Conservation (phyloP, 2,888 invertebrate genomes). For the Drosophila neutralis region DNA sequence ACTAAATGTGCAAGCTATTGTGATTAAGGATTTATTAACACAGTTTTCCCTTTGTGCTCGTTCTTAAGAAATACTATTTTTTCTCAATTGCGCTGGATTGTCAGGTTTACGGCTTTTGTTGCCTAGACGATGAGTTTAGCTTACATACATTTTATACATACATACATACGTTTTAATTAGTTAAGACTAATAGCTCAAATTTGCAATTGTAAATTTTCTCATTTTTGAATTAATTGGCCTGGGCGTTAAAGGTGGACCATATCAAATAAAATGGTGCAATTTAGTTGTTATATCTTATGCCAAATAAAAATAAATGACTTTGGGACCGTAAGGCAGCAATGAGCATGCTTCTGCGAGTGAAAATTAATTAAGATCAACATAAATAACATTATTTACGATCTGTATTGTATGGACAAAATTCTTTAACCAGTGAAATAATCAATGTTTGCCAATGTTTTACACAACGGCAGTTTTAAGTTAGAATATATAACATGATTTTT, state of each 20-base stretch:
- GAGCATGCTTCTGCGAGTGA: background rate
- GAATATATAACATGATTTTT: background rate
- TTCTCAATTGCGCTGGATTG: background rate
- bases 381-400: background rate
- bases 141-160: background rate
- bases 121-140: background rate
- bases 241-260: background rate
- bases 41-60: background rate
- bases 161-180: background rate
- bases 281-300: background rate
- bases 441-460: background rate
- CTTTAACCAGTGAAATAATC: constrained; percentile 1
- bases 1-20: background rate
- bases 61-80: background rate
- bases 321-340: background rate
- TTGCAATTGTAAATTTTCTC: background rate
- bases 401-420: background rate
- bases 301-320: background rate
- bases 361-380: background rate
- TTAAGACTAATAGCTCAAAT: background rate
- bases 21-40: background rate
- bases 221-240: background rate
- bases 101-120: background rate
- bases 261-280: background rate
- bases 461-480: background rate